Evolutionary conservation across 1,140 invertebrate genomes (phyloP).

Genomic region (Pogonomyrmex californicus): DNA sequence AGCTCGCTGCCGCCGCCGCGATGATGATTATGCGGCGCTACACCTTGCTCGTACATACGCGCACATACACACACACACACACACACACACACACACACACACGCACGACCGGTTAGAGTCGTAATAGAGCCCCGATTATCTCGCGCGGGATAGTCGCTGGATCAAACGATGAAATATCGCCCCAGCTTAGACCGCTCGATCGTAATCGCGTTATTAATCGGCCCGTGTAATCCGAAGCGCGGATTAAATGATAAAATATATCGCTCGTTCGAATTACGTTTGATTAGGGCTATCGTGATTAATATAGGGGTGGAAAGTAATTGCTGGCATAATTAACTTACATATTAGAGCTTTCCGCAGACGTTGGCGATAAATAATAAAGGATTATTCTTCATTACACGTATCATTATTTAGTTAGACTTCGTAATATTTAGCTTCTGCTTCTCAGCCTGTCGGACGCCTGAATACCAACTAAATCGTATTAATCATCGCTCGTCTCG

Average conservation of each 20-base stretch:
- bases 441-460: not conserved
- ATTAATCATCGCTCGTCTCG: constrained; percentile 36
- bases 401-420: not conserved
- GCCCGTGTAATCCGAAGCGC: constrained; percentile 42
- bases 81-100: not conserved
- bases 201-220: constrained; percentile 62
- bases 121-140: constrained; percentile 45
- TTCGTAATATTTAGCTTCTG: constrained; percentile 2
- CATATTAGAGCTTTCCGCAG: not conserved
- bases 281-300: constrained; percentile 50
- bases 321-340: constrained; percentile 42
- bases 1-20: constrained; percentile 3
- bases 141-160: constrained; percentile 30
- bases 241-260: constrained; percentile 64
- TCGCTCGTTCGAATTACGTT: constrained; percentile 51
- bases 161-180: constrained; percentile 61
- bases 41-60: not conserved
- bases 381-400: not conserved
- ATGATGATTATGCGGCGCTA: constrained; percentile 61
- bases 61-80: not conserved
- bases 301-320: constrained; percentile 28
- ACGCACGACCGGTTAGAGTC: constrained; percentile 23
- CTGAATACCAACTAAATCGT: constrained; percentile 24
- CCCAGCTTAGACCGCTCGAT: constrained; percentile 36
- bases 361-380: constrained; percentile 7